Base-by-base conservation (phyloP, 1,140 invertebrate genomes). In the Hyphantria cunea region DNA sequence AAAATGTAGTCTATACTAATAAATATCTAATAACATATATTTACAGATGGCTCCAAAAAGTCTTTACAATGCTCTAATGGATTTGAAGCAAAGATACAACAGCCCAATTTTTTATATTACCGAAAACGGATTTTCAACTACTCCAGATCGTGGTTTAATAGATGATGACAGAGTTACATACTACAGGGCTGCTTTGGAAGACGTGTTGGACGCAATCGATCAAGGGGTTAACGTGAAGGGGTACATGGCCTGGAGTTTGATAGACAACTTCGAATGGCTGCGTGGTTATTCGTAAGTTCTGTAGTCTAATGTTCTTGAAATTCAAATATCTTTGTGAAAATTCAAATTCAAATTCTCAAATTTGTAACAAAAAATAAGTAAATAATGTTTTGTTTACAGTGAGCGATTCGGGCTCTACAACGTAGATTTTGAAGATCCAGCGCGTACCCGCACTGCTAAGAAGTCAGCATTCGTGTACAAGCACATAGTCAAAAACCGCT, bases 191-290 rank as follows among this genome's bases (percentile, higher is more conserved):
- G 61, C 64, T 72, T 88, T 90, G 68, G 80, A 92, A 90, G 31
- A 91, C 92, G 72, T 93, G 86, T 67, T 97, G 94, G 86, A 96
- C 93, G 14, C 71, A 94, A 2, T 93, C 93, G 76, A 92, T 92
- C 51, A 94, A 95, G 14, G 93, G 94, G 78, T 96, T 94, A 79
- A 32, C 81, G 93, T 78, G 84, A 94, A 0, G 72, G 93, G 15
- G 0, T 84, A 82, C 14, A 82, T 79, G 48, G 73, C 73, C 1
- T 84, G 82, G 82, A 84, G 79, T 56, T 44, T 84, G n/a, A 72
- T 84, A 75, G 81, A 84, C 34, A 84, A 82, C 50, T 70, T 80
- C 7, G 82, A 92, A 92, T 77, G 92, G 92, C 13, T 91, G 94
- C 72, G 94, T 89, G 37, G 93, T 92, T 14, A 96, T 34, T 72